Base-by-base conservation (phyloP, 1,140 invertebrate species). In the Ruditapes philippinarum region DNA sequence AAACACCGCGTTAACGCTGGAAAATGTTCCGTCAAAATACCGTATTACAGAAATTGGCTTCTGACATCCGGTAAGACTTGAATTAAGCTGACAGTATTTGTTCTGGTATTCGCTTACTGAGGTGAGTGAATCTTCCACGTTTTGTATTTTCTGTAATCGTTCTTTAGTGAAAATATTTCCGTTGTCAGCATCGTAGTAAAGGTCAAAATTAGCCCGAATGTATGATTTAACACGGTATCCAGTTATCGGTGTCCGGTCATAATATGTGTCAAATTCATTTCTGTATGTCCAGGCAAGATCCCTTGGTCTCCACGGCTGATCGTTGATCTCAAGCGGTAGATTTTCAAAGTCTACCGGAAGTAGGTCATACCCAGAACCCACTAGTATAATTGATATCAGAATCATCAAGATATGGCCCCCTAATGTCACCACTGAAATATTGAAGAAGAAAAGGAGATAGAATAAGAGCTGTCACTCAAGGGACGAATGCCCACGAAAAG, bases 331-430 rank as follows among this genome's bases (percentile, higher is more conserved):
- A 38, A 93, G 60, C 1, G 92, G 92, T 9, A 93, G 38, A 57
- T 74, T 88, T 36, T 92, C 90, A 70, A 92, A 93, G 31, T 91
- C 85, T 1, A 85, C 36, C 28, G 92, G 92, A 33, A 93, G 82
- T 25, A 93, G 86, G 60, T 93, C 89, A 65, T 92, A 93, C 5
- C 91, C 92, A 0, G 38, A n/a, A 22, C 28, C 62, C 9, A 91
- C 45, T 22, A 93, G 74, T 17, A 70, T 57, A 5, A 51, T 79
- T 19, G 91, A 91, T 60, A 89, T 65, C 0, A 87, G 95, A 94
- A 91, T 57, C 40, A 90, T 68, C 17, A 87, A 36, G n/a, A 92
- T 31, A 45, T 92, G 91, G 0, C 51, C 76, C 14, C 22, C 22
- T n/a, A 92, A 17, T 22, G 78, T 40, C 4, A 90, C 14, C 14